Evolutionary conservation across 1,140 invertebrate genomes (phyloP).

Genomic region (Bombus haemorrhoidalis): DNA sequence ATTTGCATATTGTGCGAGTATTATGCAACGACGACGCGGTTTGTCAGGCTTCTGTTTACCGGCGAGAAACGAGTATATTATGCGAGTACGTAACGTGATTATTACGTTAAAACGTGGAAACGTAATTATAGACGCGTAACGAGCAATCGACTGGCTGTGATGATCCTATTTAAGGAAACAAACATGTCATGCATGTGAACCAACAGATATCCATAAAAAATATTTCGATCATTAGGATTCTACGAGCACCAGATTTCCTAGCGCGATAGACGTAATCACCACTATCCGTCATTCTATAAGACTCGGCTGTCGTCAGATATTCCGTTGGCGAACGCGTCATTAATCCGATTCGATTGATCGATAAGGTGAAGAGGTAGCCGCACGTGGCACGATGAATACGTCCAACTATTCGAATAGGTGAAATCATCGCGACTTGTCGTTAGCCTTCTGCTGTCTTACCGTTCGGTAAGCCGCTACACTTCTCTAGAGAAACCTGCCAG

Average conservation of each 20-base stretch:
- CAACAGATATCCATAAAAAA: slow-evolving; percentile 1
- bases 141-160: not conserved
- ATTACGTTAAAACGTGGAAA: not conserved
- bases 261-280: not conserved
- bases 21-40: not conserved
- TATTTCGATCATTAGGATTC: not conserved
- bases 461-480: too few species aligned
- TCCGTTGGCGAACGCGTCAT: slow-evolving; percentile 31
- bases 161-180: not conserved
- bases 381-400: slow-evolving; percentile 36
- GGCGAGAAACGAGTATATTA: too few species aligned
- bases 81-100: not conserved
- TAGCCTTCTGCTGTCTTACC: too few species aligned
- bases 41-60: slow-evolving; percentile 21
- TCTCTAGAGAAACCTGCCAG: too few species aligned
- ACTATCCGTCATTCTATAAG: slow-evolving; percentile 12
- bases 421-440: too few species aligned
- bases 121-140: not conserved
- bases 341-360: slow-evolving; percentile 49
- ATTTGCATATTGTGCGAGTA: not conserved
- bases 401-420: too few species aligned
- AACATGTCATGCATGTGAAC: not conserved
- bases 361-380: not conserved
- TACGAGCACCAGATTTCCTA: not conserved
- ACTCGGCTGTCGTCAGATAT: slow-evolving; percentile 28